These are phyloP conservation scores for Novumbra hubbsi DNA, from an alignment of 2,797 vertebrate genomes.

Conservation along the genomic window DNA sequence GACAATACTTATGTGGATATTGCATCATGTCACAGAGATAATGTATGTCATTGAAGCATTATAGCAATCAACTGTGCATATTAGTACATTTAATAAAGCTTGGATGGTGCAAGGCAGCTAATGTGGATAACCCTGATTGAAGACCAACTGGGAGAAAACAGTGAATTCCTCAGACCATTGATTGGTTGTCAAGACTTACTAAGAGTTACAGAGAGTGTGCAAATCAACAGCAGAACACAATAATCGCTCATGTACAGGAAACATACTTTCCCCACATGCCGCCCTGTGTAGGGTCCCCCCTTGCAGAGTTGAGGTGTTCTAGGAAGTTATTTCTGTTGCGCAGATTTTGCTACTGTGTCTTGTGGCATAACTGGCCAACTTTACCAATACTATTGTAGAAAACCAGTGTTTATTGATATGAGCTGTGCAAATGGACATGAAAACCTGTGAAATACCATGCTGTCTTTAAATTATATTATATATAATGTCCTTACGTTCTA, in stretches of 20 bases:
- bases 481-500: background rate
- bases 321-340: constrained; percentile 16
- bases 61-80: no score
- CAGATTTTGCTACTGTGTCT: constrained; percentile 23
- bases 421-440: constrained; percentile 7
- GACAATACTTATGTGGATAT: no score
- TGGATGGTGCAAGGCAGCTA: no score
- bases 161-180: background rate
- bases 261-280: constrained; percentile 35
- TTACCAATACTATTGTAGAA: constrained; percentile 15
- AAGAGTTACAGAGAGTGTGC: constrained; percentile 16
- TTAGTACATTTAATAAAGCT: no score
- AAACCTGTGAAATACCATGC: constrained; percentile 6
- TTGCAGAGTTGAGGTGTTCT: background rate
- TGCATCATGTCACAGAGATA: no score
- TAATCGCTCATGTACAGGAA: constrained; percentile 28
- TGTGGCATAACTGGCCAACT: constrained; percentile 46
- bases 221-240: constrained; percentile 34
- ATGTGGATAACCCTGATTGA: background rate
- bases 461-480: no score
- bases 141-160: background rate
- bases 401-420: constrained; percentile 21
- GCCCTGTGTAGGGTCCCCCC: background rate
- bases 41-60: no score
- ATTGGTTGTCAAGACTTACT: constrained; percentile 9